Base-by-base conservation (phyloP, 2,888 invertebrate species). In the Himalopsyche tibetana region DNA sequence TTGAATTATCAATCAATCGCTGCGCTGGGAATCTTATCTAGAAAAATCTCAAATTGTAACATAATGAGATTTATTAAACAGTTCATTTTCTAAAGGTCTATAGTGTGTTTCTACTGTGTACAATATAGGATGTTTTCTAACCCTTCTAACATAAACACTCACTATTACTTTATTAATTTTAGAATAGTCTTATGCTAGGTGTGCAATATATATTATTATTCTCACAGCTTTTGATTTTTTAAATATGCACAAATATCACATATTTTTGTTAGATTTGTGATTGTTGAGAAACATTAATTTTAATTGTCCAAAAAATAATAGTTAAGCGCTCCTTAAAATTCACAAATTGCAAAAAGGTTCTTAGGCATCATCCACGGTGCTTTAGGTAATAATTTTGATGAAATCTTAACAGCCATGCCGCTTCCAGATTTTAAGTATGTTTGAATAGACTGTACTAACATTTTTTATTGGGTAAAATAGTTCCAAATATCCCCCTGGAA, bases 401-500 rank as follows among this genome's bases (percentile, higher is more conserved):
- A 36, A 74, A 15, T 74, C 28, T 38, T 74, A 74, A 74, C 74
- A 74, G 74, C 15, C 74, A 74, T 74, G 74, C 74, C 74, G 74
- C 74, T 74, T 74, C 74, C 74, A 38, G 36, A 74, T 74, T 74
- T 28, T 36, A 28, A 74, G 74, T 74, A 74, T 74, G 74, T 74
- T 74, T 74, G 74, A 74, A 74, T 74, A 82, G 40, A 42, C 74
- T 45, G 84, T 87, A 85, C 85, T 87, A 86, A 87, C 86, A n/a
- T 38, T 83, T 83, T 85, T 84, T 87, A 84, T 82, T 86, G 80
- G 55, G 83, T 85, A 83, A 82, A 84, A 45, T 93, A 93, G 93
- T 93, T 93, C 93, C 93, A 92, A 93, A 93, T 93, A 93, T 93
- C 90, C 93, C 93, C 90, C 93, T 93, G 93, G 93, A 93, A 92